Conservation (phyloP, 2,113 vertebrate species). For the Pica pica region DNA sequence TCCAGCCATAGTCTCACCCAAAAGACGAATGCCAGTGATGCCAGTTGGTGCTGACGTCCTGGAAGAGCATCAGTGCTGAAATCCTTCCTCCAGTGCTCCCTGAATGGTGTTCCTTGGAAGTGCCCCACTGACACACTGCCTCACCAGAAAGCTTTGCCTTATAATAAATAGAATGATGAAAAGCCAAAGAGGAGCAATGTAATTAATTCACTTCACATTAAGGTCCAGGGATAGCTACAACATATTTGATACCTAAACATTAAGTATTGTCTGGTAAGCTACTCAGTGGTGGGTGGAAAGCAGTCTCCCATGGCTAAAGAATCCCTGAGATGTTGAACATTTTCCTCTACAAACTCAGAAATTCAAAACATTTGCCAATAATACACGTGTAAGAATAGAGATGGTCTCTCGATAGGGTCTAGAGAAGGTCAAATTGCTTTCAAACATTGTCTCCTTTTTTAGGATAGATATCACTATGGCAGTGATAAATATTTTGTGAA, state of each 20-base stretch:
- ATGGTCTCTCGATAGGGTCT: conserved; percentile 25
- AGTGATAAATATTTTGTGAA: conserved; percentile 63
- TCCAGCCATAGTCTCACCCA: not conserved
- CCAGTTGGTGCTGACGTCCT: not conserved
- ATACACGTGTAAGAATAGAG: conserved; percentile 55
- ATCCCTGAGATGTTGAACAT: conserved; percentile 55
- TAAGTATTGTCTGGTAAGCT: not conserved
- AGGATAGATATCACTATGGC: conserved; percentile 58
- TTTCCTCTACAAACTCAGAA: conserved; percentile 54
- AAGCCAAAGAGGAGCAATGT: not conserved
- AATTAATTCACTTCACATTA: not conserved
- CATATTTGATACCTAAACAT: not conserved
- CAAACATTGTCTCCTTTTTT: conserved; percentile 30
- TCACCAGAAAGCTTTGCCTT: not conserved
- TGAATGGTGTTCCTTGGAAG: not conserved
- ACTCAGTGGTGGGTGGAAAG: not conserved
- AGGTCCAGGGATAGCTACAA: not conserved
- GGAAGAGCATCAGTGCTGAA: not conserved
- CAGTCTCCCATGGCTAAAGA: conserved; percentile 16
- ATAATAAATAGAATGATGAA: not conserved
- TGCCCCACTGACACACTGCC: not conserved
- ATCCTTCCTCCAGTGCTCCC: not conserved
- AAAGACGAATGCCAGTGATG: not conserved
- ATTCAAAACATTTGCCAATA: conserved; percentile 60
- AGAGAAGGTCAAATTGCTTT: conserved; percentile 48